Percentiles rank a stretch among this genome's conserved stretches.
Evolutionary conservation across 2,113 vertebrate genomes (phyloP).

Genomic region (Pelecanus crispus): DNA sequence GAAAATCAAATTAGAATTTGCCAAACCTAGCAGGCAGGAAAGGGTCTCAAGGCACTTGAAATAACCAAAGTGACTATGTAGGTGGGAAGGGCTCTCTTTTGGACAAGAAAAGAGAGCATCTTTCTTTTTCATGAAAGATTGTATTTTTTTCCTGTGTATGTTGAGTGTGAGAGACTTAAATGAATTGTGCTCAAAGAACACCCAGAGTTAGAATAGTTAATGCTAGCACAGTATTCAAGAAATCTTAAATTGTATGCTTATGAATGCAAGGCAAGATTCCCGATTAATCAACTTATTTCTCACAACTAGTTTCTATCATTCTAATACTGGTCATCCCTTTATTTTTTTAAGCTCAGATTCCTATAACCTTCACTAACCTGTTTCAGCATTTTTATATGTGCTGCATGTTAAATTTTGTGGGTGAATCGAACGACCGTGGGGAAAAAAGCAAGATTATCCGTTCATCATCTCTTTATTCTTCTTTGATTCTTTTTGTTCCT

Average conservation of each 20-base stretch:
- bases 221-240: background rate
- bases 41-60: background rate
- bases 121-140: background rate
- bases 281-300: background rate
- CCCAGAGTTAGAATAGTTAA: background rate
- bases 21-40: background rate
- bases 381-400: background rate
- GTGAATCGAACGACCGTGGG: background rate
- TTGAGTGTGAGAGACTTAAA: background rate
- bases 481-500: background rate
- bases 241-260: background rate
- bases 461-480: background rate
- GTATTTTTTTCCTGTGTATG: accelerated
- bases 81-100: background rate
- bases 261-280: background rate
- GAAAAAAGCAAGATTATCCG: background rate
- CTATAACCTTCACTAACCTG: background rate
- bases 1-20: background rate
- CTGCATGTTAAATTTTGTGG: background rate
- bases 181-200: background rate
- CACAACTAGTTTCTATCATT: background rate
- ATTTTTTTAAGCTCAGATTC: background rate
- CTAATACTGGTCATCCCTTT: background rate
- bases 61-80: background rate
- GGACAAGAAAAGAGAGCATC: background rate